Evolutionary conservation across 30 jellyfish, hydroid and myxozoan species (phyloP), one percentile per base, ranked within the genome.

Genomic region (Chrysaora quinquecirrha): DNA sequence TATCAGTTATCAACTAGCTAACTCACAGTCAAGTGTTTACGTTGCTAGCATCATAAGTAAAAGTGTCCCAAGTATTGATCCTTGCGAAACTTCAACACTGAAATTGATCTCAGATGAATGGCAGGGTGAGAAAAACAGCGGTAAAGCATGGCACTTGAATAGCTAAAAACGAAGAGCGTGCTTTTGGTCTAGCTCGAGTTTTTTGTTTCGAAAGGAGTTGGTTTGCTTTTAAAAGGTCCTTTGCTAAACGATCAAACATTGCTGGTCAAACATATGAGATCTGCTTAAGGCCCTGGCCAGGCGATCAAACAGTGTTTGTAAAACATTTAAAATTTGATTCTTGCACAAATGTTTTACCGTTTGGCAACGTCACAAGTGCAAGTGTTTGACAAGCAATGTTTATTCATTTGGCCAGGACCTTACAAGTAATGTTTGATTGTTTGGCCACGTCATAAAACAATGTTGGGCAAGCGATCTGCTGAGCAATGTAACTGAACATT

Each of bases 11-110:
- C 90, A 65, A 34, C 84, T 83, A 80, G 9, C 48, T 83, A 66
- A 21, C 19, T 18, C 90, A 80, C 76, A 19, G 22, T 0, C 1
- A 32, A 11, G 76, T 48, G 90, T 33, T 80, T 80, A 0, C 34
- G 28, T 48, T 62, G 64, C 32, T 48, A 60, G 76, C 90, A 34
- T 80, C 90, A 80, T 80, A 38, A 65, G 56, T 30, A 48, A 38
- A 70, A n/a, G 56, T n/a, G 47, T 47, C 47, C 25, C 12, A 20
- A 33, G 70, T 19, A 67, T 0, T 1, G 0, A 76, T 56, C 88
- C 78, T 31, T 31, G 69, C 25, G 70, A 73, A 7, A n/a, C 43
- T 63, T 58, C 62, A 31, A 25, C 68, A 52, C 9, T 52, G 29
- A 52, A 43, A 9, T 43, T 43, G 58, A 43, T 43, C 9, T 43